Conservation (phyloP, 2,113 vertebrate species). For the Centropus unirufus region DNA sequence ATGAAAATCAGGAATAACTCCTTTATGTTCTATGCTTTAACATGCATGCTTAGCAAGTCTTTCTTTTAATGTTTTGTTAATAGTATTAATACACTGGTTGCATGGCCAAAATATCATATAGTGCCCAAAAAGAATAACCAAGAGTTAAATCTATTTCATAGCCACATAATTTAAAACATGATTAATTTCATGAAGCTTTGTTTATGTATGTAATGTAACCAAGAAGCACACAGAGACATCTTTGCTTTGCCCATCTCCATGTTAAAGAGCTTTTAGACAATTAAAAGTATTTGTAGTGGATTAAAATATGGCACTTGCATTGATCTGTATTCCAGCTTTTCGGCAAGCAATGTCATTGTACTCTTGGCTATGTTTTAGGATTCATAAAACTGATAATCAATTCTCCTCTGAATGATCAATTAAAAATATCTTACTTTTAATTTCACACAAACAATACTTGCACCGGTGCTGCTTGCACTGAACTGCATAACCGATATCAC, state of each 20-base stretch:
- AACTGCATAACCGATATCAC: background rate
- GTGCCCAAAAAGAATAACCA: background rate
- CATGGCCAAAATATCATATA: background rate
- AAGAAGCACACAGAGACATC: background rate
- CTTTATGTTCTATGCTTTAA: background rate
- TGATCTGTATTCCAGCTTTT: background rate
- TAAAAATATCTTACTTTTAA: background rate
- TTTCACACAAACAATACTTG: background rate
- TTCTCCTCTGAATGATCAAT: background rate
- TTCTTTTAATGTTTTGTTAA: background rate
- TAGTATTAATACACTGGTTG: background rate
- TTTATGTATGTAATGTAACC: background rate
- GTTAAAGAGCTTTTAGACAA: background rate
- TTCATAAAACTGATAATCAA: background rate
- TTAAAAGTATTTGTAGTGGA: background rate
- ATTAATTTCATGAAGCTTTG: background rate
- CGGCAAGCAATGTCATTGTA: background rate
- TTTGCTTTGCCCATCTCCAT: background rate
- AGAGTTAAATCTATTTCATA: background rate
- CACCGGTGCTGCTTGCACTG: background rate
- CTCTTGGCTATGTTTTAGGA: background rate
- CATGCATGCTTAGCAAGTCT: background rate
- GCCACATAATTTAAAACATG: background rate
- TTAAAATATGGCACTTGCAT: background rate
- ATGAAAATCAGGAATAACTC: background rate